These are phyloP conservation scores for Willisornis vidua DNA, from an alignment of 2,113 vertebrate genomes.

Conservation along the genomic window DNA sequence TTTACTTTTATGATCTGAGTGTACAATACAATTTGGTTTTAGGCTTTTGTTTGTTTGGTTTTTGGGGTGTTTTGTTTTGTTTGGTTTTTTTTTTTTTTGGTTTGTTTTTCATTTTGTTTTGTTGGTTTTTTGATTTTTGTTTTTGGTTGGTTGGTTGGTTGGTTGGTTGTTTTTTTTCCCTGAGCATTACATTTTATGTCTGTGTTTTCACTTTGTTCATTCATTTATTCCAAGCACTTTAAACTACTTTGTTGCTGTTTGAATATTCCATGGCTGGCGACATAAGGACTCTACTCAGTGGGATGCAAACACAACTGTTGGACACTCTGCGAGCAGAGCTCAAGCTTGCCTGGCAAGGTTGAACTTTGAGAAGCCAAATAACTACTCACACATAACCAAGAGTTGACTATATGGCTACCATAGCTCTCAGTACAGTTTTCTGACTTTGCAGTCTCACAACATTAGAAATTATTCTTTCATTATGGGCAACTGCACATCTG, in stretches of 20 bases:
- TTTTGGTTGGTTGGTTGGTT: no score
- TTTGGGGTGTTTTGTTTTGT: no score
- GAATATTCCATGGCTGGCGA: not conserved
- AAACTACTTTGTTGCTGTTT: not conserved
- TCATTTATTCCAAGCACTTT: not conserved
- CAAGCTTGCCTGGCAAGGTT: not conserved
- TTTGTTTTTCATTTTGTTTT: not conserved
- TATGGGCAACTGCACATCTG: not conserved
- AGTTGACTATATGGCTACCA: not conserved
- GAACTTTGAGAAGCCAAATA: not conserved
- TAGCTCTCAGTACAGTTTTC: not conserved
- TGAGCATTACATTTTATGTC: not conserved
- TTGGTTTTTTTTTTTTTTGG: rapidly evolving
- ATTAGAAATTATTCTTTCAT: not conserved
- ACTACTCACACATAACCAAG: not conserved
- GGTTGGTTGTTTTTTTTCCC: not conserved
- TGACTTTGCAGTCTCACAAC: not conserved
- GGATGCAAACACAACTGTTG: not conserved
- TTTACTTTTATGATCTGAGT: not conserved
- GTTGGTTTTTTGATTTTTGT: no score
- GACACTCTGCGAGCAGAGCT: not conserved
- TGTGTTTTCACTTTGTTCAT: not conserved
- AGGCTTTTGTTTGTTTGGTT: not conserved
- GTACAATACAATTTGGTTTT: not conserved
- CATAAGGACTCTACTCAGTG: not conserved